Evolutionary conservation across 2,797 vertebrate species (phyloP).

Genomic region (Coregonus sp.): DNA sequence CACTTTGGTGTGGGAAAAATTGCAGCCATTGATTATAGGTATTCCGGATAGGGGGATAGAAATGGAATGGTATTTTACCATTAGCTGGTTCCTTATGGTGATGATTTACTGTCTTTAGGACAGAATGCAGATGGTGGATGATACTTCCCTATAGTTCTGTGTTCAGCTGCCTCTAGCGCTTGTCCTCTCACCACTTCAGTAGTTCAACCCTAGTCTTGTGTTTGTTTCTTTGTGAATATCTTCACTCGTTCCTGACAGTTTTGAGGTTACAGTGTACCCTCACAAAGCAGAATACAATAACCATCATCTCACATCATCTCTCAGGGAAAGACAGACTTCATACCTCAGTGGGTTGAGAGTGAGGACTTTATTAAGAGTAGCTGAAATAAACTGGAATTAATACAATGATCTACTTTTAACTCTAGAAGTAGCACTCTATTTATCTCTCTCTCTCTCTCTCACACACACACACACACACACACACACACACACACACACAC

Average conservation of each 20-base stretch:
- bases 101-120: background rate
- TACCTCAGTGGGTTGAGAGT: conserved; percentile 10
- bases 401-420: background rate
- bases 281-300: conserved; percentile 9
- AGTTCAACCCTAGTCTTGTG: conserved; percentile 1
- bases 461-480: background rate
- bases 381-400: background rate
- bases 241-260: background rate
- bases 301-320: conserved; percentile 33
- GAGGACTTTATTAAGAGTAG: conserved; percentile 20
- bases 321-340: conserved; percentile 17
- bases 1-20: conserved; percentile 24
- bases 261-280: too few relatives aligned
- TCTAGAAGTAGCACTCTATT: background rate
- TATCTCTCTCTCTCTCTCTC: too few relatives aligned
- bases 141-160: background rate
- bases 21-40: conserved; percentile 24
- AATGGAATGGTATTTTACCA: conserved; percentile 10
- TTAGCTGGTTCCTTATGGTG: background rate
- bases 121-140: background rate
- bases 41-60: conserved; percentile 21
- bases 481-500: background rate
- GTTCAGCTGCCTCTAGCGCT: background rate
- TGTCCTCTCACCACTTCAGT: conserved; percentile 2
- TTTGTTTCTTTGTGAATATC: conserved; percentile 14